Evolutionary conservation across 2,113 vertebrate species (phyloP).

Genomic region (Lampris incognitus): DNA sequence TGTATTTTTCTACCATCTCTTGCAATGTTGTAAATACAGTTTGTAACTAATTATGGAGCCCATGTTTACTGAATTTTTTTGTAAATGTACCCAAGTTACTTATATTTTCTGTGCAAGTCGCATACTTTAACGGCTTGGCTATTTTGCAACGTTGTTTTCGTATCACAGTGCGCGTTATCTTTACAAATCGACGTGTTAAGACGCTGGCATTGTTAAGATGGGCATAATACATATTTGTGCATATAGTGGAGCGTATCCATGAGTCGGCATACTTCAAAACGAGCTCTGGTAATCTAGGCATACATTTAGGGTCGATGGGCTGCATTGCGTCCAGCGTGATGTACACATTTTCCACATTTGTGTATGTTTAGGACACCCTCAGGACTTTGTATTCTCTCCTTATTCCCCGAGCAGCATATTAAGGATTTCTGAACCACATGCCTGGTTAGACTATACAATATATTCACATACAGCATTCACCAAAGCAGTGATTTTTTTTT

Average conservation of each 20-base stretch:
- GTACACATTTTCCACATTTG: slow-evolving; percentile 34
- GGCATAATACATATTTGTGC: slow-evolving; percentile 37
- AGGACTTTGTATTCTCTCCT: slow-evolving; percentile 42
- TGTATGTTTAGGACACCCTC: slow-evolving; percentile 54
- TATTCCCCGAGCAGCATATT: slow-evolving; percentile 18
- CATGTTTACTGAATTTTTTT: slow-evolving; percentile 56
- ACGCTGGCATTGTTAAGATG: slow-evolving; percentile 36
- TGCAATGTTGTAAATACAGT: slow-evolving; percentile 79
- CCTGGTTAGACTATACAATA: slow-evolving; percentile 35
- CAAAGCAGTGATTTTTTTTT: slow-evolving; percentile 33
- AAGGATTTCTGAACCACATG: slow-evolving; percentile 40
- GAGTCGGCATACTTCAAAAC: slow-evolving; percentile 22
- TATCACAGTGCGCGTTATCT: slow-evolving; percentile 21
- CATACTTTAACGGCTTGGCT: slow-evolving; percentile 10
- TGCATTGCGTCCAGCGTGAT: slow-evolving; percentile 14
- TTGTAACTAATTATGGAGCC: slow-evolving; percentile 58
- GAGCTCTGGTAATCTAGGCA: neutral
- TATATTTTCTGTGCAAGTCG: slow-evolving; percentile 26
- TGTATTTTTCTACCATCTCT: slow-evolving; percentile 71
- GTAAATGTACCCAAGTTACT: slow-evolving; percentile 64
- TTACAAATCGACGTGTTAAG: slow-evolving; percentile 43
- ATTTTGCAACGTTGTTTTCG: slow-evolving; percentile 30
- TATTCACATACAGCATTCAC: slow-evolving; percentile 71
- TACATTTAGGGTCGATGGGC: slow-evolving; percentile 6
- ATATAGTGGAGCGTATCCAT: slow-evolving; percentile 29